These are phyloP conservation scores for Brachionus asplanchnoidis DNA, from an alignment of 1,140 invertebrate genomes.

Conservation along the genomic window DNA sequence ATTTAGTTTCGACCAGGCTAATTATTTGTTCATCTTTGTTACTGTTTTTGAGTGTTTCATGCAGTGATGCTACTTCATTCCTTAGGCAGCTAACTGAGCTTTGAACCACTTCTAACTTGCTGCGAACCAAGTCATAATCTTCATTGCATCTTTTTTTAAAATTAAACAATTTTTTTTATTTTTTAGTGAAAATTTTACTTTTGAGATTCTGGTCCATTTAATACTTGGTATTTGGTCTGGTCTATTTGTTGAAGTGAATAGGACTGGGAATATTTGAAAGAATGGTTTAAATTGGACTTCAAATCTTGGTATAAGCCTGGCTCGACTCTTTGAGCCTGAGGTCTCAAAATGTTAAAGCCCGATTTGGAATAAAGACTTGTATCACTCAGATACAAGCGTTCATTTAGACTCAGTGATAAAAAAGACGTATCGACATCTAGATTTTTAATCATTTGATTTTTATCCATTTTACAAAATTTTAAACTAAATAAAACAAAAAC, in stretches of 20 bases:
- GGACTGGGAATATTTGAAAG: not conserved
- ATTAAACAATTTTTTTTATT: not conserved
- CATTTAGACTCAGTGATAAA: not conserved
- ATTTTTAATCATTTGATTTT: not conserved
- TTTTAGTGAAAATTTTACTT: not conserved
- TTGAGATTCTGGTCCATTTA: not conserved
- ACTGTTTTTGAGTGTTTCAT: not conserved
- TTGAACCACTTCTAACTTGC: not conserved
- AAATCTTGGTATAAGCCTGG: not conserved
- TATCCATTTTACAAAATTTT: not conserved
- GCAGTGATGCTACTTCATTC: not conserved
- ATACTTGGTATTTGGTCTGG: not conserved
- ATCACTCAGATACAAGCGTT: not conserved
- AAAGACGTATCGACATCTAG: not conserved
- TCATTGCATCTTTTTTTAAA: not conserved
- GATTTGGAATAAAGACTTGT: not conserved
- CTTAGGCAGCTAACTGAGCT: not conserved
- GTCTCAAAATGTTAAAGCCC: not conserved
- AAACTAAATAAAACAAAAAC: not conserved
- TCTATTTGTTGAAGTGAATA: not conserved
- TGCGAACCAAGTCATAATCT: not conserved
- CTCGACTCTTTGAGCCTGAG: not conserved
- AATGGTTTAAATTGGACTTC: not conserved
- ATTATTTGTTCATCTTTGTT: not conserved
- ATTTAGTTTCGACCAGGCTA: not conserved